Base-by-base conservation (phyloP, 2,888 invertebrate species). In the Acronicta aceris region DNA sequence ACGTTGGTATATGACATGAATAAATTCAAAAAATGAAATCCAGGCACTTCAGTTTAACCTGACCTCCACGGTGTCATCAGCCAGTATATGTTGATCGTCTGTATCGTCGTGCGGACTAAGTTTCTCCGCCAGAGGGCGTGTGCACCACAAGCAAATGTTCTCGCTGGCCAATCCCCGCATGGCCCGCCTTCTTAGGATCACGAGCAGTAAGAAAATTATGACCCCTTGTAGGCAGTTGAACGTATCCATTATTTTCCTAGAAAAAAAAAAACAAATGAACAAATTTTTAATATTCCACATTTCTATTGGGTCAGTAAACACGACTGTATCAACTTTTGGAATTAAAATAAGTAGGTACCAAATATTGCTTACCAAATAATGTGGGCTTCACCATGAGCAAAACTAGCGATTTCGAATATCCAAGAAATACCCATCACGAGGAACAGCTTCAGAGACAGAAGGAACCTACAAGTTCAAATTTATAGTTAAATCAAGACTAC, bases 351-450 rank as follows among this genome's bases (percentile, higher is more conserved):
- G 4, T 33, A 33, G 10, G 33, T 33, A 38, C 13, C 13, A 13
- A 0, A 0, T 38, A 16, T 4, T 13, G 5, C 83, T 88, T 86
- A 94, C 94, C 94, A 94, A 65, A 94, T 82, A 43, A 93, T 87
- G 56, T 89, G 93, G 9, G 81, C 78, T 65, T 88, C 76, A 47
- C 93, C 94, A 55, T 95, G 93, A 25, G 94, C 94, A 59, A 94
- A 95, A 72, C 95, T 95, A 25, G 91, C 87, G 13, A 97, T 94
- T 87, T 97, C 97, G 74, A 97, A 97, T 67, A 96, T 95, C 97
- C 97, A 97, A 0, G 96, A 95, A 48, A 97, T 91, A 4, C 97
- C 97, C 96, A 96, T 97, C 0, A 97, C 95, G 5, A 96, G 87
- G 74, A 96, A 96, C 59, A 97, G 88, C 83, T 96, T 97, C 5